These are phyloP conservation scores for Champsocephalus gunnari DNA, from an alignment of 2,797 vertebrate species.

Conservation along the genomic window DNA sequence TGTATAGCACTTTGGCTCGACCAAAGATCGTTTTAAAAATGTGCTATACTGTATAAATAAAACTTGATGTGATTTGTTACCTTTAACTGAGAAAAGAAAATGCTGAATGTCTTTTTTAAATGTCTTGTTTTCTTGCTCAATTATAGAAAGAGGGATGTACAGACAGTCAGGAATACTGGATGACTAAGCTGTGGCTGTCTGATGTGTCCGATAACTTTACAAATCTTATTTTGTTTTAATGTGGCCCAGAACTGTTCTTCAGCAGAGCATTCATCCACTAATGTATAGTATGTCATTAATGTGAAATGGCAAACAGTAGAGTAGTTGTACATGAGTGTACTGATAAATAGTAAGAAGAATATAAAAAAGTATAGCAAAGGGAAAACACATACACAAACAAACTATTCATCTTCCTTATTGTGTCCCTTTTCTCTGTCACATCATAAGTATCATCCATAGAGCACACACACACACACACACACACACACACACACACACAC, in stretches of 20 bases:
- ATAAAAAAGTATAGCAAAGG: background rate
- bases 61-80: no score
- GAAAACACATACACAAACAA: background rate
- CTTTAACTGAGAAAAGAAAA: background rate
- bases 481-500: constrained; percentile 46
- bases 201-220: background rate
- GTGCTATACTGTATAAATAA: no score
- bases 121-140: background rate
- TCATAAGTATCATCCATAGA: constrained; percentile 51
- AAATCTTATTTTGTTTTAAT: background rate
- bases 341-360: constrained; percentile 15
- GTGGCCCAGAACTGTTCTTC: background rate
- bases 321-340: background rate
- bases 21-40: no score
- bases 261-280: background rate
- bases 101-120: background rate
- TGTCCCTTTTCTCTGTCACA: constrained; percentile 22
- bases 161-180: background rate
- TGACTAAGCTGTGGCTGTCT: background rate
- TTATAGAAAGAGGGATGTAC: background rate
- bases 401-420: constrained; percentile 38
- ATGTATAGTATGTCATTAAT: background rate
- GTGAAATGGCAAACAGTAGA: background rate
- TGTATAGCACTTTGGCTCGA: no score
- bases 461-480: constrained; percentile 29